Evolutionary conservation across 2,113 vertebrate genomes (phyloP).

Genomic region (Nipponia nippon): DNA sequence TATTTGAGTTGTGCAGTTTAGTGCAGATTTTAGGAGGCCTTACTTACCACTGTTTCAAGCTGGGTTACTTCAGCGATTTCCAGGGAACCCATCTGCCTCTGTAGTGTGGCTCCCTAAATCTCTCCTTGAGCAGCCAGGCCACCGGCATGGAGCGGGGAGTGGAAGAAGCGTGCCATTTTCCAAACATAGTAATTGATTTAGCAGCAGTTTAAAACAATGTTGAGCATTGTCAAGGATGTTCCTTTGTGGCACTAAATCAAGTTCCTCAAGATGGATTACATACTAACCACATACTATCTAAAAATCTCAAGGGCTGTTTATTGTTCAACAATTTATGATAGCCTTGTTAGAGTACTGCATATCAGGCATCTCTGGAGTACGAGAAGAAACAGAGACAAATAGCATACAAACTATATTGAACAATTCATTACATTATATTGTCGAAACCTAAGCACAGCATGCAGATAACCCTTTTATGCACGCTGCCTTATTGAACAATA

Average conservation of each 20-base stretch:
- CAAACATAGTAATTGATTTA: conserved; percentile 73
- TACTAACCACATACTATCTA: conserved; percentile 70
- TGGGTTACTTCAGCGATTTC: conserved; percentile 7
- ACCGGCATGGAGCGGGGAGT: neutral
- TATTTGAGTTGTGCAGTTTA: neutral
- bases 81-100: neutral
- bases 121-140: conserved; percentile 20
- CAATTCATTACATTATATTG: conserved; percentile 77
- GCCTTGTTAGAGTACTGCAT: conserved; percentile 71
- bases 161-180: conserved; percentile 29
- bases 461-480: conserved; percentile 74
- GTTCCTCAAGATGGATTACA: conserved; percentile 69
- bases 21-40: neutral
- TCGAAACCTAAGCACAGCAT: conserved; percentile 59
- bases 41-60: neutral
- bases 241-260: conserved; percentile 74
- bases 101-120: neutral
- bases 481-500: conserved; percentile 78
- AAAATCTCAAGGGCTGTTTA: conserved; percentile 76
- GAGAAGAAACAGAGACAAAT: conserved; percentile 73
- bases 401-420: conserved; percentile 65
- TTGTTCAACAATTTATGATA: conserved; percentile 73
- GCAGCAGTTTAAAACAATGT: conserved; percentile 77
- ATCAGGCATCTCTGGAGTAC: conserved; percentile 68
- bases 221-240: conserved; percentile 65